Evolutionary conservation across 2,797 vertebrate genomes (phyloP).

Genomic region (Parambassis ranga): DNA sequence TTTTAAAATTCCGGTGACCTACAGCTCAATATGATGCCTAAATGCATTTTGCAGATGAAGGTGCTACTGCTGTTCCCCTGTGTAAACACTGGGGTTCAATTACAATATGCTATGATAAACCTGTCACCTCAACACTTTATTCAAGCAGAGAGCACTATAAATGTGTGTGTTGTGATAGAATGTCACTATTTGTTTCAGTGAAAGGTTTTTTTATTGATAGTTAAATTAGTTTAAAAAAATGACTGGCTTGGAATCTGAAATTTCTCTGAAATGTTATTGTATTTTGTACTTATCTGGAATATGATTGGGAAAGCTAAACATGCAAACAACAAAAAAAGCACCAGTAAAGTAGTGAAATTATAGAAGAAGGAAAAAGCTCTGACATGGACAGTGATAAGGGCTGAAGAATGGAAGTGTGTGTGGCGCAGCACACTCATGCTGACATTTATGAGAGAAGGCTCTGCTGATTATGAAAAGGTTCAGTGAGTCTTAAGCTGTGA

Average conservation of each 20-base stretch:
- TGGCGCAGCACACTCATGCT: slow-evolving; percentile 26
- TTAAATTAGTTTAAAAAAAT: too few species aligned
- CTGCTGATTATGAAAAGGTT: slow-evolving; percentile 67
- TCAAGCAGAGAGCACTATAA: too few species aligned
- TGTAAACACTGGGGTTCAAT: not conserved
- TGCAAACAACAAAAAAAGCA: not conserved
- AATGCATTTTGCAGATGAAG: not conserved
- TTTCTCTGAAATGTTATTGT: too few species aligned
- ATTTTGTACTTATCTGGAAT: too few species aligned
- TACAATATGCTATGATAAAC: not conserved
- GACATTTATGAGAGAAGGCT: slow-evolving; percentile 63
- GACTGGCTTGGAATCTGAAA: too few species aligned
- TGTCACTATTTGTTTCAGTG: too few species aligned
- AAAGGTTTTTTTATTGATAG: too few species aligned
- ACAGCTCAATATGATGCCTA: too few species aligned
- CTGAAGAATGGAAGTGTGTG: slow-evolving; percentile 10
- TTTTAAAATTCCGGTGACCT: too few species aligned
- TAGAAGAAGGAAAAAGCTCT: slow-evolving; percentile 13
- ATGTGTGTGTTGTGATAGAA: too few species aligned
- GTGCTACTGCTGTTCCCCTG: not conserved
- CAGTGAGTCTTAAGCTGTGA: slow-evolving; percentile 62
- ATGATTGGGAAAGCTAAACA: not conserved
- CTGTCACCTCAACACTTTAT: not conserved
- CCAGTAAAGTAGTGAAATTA: slow-evolving; percentile 11
- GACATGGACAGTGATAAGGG: slow-evolving; percentile 51